Evolutionary conservation across 2,888 invertebrate species (phyloP).

Genomic region (Drosophila falleni): DNA sequence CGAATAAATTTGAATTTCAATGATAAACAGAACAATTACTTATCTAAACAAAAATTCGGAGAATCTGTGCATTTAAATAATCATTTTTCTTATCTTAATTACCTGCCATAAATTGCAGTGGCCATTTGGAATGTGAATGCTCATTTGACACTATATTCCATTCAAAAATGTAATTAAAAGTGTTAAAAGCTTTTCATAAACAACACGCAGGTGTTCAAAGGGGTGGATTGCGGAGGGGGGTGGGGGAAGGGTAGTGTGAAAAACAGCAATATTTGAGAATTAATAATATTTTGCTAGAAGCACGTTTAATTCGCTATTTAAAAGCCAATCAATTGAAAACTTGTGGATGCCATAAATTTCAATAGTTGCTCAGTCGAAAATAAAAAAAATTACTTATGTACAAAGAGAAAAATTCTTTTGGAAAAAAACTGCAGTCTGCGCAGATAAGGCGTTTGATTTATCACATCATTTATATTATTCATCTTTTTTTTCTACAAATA

Average conservation of each 20-base stretch:
- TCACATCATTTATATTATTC: constrained; percentile 70
- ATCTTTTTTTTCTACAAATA: neutral
- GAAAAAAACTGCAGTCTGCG: constrained; percentile 32
- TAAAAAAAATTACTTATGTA: constrained; percentile 33
- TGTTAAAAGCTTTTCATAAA: constrained; percentile 68
- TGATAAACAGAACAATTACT: constrained; percentile 15
- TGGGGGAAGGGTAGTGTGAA: neutral
- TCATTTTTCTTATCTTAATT: constrained; percentile 54
- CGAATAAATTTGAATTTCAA: neutral
- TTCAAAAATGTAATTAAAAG: constrained; percentile 58
- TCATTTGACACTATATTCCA: constrained; percentile 38
- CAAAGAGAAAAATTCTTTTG: constrained; percentile 24
- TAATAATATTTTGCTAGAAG: constrained; percentile 58
- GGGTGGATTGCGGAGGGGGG: neutral
- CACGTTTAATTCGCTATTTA: constrained; percentile 64
- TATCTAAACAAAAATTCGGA: neutral
- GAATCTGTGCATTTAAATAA: constrained; percentile 22
- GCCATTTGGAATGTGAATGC: constrained; percentile 21
- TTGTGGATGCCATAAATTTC: constrained; percentile 70
- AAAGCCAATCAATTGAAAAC: constrained; percentile 74
- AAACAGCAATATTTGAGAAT: constrained; percentile 32
- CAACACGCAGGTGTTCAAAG: constrained; percentile 55
- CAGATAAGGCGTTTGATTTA: constrained; percentile 63
- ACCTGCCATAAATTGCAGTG: constrained; percentile 44
- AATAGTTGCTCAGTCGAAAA: constrained; percentile 57